Evolutionary conservation across 1,140 invertebrate genomes (phyloP).

Genomic region (Sminthurinus signatus): DNA sequence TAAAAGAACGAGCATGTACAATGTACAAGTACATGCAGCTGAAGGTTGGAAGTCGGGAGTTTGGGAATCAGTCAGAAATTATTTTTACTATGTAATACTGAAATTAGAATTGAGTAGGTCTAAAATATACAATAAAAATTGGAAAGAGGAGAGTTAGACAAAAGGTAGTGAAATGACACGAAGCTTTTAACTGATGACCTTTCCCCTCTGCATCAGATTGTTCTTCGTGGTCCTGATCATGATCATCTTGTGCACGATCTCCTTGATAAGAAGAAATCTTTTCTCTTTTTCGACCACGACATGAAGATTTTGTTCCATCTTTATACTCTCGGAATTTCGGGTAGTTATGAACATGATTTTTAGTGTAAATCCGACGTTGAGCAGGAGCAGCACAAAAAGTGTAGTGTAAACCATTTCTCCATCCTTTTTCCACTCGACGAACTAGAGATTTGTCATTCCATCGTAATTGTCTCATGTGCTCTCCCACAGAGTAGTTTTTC

Average conservation of each 20-base stretch:
- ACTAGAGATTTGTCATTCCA: slow-evolving; percentile 17
- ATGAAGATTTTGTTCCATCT: not conserved
- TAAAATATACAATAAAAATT: no score
- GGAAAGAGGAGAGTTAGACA: no score
- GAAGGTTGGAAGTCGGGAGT: no score
- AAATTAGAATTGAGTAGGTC: no score
- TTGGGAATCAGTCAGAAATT: no score
- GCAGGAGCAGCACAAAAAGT: slow-evolving; percentile 20
- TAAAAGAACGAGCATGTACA: no score
- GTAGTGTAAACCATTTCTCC: slow-evolving; percentile 29
- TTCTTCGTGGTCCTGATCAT: no score
- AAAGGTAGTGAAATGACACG: no score
- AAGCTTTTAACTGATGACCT: no score
- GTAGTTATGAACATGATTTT: slow-evolving; percentile 4
- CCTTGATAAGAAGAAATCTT: not conserved
- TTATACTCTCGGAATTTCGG: slow-evolving; percentile 11
- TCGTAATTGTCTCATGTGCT: slow-evolving; percentile 15
- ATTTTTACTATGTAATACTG: no score
- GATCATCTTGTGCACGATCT: not conserved
- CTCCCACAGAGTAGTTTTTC: slow-evolving; percentile 12
- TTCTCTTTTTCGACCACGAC: not conserved
- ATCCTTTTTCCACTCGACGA: slow-evolving; percentile 20
- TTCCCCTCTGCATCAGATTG: no score
- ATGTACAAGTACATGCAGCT: no score
- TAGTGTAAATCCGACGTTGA: slow-evolving; percentile 10